Base-by-base conservation (phyloP, 2,888 invertebrate species). In the Dynastes tityus region DNA sequence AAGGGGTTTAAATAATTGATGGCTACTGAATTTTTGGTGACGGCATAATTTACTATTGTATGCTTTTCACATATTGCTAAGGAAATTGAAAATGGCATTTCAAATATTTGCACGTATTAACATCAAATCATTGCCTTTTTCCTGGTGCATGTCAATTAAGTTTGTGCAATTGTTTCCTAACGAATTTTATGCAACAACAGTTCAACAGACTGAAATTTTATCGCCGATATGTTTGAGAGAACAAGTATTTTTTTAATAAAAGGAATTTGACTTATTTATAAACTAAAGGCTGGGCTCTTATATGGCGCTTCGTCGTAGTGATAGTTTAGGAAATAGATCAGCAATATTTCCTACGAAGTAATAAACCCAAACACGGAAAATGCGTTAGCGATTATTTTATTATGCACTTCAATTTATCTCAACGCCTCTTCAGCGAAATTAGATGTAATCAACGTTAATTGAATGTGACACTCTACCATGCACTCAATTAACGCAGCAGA, bases 381-480 rank as follows among this genome's bases (percentile, higher is more conserved):
- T 61, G 73, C 73, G 73, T 73, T 73, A 73, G 73, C 37, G 73
- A 58, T 73, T 73, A 73, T 73, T 73, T 73, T 73, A 73, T 73
- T 73, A 73, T 73, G 73, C 73, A 73, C 73, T 73, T 58, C 73
- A 58, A 73, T 73, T 58, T 73, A 73, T 73, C 58, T 32, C 58
- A 37, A 73, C 58, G 73, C 82, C 82, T 81, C 81, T 81, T 80
- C 79, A 81, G 78, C 40, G 78, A 81, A 81, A 81, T 82, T 82
- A 81, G 81, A 81, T 74, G 78, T 80, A 82, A 82, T 81, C 80
- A 82, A 81, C 81, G 76, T 78, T 81, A 82, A 82, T 81, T 82
- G 81, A 80, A 79, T 71, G 71, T 82, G 82, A 81, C 82, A 79
- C 77, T 76, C 70, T 61, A 77, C 75, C 77, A 78, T 49, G 80